phyloP scores from a whole-genome alignment of 92 coral and sea anemone genomes.

The Phenganax stokvisi region DNA sequence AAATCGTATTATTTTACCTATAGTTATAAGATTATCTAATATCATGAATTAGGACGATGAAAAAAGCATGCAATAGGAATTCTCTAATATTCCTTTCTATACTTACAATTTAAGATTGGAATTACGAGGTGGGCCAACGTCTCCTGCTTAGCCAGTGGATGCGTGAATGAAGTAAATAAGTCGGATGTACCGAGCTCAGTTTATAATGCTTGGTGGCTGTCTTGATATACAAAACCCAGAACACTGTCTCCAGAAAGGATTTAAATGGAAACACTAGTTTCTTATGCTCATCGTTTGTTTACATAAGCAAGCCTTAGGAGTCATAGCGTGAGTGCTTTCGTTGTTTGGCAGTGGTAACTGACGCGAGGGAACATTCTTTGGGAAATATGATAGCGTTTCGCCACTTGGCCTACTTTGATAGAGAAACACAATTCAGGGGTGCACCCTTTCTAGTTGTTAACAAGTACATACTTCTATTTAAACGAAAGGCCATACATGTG shows the following conservation, averaged over 20 bases:
- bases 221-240: constrained; percentile 15
- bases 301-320: constrained; percentile 3
- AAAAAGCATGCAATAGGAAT: too few species aligned
- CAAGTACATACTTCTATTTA: too few species aligned
- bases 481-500: too few species aligned
- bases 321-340: constrained; percentile 9
- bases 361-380: not conserved
- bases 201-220: not conserved
- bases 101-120: too few species aligned
- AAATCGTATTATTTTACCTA: too few species aligned
- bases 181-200: constrained; percentile 1
- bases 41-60: too few species aligned
- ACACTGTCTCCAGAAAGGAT: not conserved
- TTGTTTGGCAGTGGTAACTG: constrained; percentile 4
- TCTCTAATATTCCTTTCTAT: too few species aligned
- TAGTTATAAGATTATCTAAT: too few species aligned
- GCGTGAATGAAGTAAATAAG: constrained; percentile 7
- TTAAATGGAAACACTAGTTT: not conserved
- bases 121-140: not conserved
- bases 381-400: not conserved
- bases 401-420: too few species aligned
- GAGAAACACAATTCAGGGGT: too few species aligned
- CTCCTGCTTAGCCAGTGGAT: not conserved
- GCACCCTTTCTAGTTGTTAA: too few species aligned
- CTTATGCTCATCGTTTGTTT: constrained; percentile 31